phyloP scores from a whole-genome alignment of 2,113 vertebrate species.

The Uria aalge region DNA sequence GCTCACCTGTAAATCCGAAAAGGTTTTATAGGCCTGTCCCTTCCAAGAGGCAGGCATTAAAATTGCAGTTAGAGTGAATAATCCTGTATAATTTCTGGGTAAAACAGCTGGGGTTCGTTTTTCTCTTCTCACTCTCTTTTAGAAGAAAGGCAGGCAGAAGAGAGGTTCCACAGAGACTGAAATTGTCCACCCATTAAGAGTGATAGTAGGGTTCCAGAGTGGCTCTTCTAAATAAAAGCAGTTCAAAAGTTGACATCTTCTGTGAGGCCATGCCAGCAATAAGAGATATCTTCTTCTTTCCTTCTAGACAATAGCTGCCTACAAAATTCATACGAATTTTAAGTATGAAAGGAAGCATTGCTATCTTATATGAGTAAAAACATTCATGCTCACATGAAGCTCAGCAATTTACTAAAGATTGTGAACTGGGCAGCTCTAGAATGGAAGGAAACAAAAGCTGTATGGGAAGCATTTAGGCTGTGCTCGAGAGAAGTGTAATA shows the following conservation, averaged over 20 bases:
- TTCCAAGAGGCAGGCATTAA: neutral
- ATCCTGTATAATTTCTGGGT: neutral
- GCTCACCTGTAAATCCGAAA: neutral
- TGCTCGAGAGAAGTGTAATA: neutral
- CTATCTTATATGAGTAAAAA: neutral
- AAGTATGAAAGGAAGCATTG: neutral
- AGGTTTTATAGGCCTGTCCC: neutral
- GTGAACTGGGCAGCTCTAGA: neutral
- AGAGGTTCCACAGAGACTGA: neutral
- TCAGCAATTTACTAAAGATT: neutral
- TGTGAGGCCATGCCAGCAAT: neutral
- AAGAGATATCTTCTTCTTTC: neutral
- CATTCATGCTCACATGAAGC: neutral
- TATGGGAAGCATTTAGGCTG: neutral
- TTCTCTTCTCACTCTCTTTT: neutral
- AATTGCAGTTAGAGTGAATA: neutral
- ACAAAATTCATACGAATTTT: neutral
- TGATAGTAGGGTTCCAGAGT: neutral
- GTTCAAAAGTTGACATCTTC: neutral
- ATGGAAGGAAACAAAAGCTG: neutral
- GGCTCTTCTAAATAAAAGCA: neutral
- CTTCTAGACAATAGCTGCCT: neutral
- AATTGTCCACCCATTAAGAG: neutral
- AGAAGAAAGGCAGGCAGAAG: neutral
- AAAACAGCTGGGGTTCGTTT: neutral